Conservation (phyloP, 1,140 invertebrate genomes). For the Formica selysi region DNA sequence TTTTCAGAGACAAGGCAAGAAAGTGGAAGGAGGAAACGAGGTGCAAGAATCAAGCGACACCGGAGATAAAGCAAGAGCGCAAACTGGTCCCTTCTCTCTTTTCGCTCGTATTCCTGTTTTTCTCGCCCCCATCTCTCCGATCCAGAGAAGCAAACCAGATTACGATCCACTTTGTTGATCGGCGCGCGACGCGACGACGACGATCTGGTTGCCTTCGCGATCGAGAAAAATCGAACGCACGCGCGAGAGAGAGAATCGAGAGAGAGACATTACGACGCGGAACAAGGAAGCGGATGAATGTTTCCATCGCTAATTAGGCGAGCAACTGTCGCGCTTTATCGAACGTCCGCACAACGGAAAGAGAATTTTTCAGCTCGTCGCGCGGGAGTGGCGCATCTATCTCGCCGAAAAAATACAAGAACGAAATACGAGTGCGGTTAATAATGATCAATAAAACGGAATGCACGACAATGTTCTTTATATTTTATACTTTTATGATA, state of each 20-base stretch:
- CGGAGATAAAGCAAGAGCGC: slow-evolving; percentile 27
- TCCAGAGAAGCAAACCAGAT: slow-evolving; percentile 66
- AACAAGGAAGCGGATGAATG: slow-evolving; percentile 2
- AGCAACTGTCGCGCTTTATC: slow-evolving; percentile 39
- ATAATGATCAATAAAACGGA: slow-evolving; percentile 41
- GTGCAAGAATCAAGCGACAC: slow-evolving; percentile 51
- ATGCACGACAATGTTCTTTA: background rate
- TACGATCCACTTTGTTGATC: slow-evolving; percentile 65
- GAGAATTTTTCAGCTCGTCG: slow-evolving; percentile 32
- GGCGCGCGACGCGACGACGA: slow-evolving; percentile 2
- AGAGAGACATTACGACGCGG: background rate
- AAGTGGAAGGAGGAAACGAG: slow-evolving; percentile 13
- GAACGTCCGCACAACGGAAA: slow-evolving; percentile 22
- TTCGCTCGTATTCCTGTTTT: slow-evolving; percentile 51
- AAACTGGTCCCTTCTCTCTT: slow-evolving; percentile 43
- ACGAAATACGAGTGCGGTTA: background rate
- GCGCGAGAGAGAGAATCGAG: background rate
- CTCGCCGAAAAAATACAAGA: background rate
- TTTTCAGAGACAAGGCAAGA: slow-evolving; percentile 29
- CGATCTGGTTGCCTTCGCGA: slow-evolving; percentile 60
- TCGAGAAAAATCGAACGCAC: slow-evolving; percentile 52
- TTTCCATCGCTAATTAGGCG: slow-evolving; percentile 56
- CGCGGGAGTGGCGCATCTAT: slow-evolving; percentile 34
- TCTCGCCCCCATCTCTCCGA: slow-evolving; percentile 6
- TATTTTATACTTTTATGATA: background rate